Evolutionary conservation across 1,140 invertebrate species (phyloP).

Genomic region (Hylaeus volcanicus): DNA sequence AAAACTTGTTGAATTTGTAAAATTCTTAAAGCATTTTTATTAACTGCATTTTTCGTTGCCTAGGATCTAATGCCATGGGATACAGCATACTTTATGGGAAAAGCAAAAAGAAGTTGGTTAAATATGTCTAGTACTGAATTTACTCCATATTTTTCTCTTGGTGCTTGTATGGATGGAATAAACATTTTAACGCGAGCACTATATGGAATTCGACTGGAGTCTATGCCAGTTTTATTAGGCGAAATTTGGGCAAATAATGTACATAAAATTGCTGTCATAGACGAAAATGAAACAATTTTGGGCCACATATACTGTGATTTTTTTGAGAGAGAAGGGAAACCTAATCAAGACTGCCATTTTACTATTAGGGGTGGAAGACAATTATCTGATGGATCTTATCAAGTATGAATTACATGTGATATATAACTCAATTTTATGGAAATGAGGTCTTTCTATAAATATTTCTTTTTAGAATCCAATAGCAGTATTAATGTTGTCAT

Average conservation of each 20-base stretch:
- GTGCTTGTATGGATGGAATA: slow-evolving; percentile 97
- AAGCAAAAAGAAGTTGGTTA: slow-evolving; percentile 86
- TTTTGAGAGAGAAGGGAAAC: slow-evolving; percentile 93
- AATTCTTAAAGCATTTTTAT: slow-evolving; percentile 6
- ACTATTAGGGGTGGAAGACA: slow-evolving; percentile 96
- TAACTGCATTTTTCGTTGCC: not conserved
- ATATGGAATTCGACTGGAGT: slow-evolving; percentile 90
- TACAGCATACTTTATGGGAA: slow-evolving; percentile 89
- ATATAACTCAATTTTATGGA: slow-evolving; percentile 2
- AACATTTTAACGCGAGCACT: slow-evolving; percentile 91
- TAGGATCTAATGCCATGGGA: slow-evolving; percentile 89
- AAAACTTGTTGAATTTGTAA: not conserved
- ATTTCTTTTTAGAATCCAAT: slow-evolving; percentile 87
- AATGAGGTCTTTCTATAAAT: not conserved
- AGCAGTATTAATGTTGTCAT: slow-evolving; percentile 96
- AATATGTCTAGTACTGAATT: slow-evolving; percentile 86
- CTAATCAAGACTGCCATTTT: slow-evolving; percentile 99
- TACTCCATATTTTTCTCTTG: slow-evolving; percentile 95
- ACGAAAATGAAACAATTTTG: slow-evolving; percentile 88
- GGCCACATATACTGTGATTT: slow-evolving; percentile 99
- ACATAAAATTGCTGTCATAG: slow-evolving; percentile 92
- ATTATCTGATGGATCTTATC: slow-evolving; percentile 90
- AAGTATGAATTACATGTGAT: slow-evolving; percentile 79
- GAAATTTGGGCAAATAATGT: slow-evolving; percentile 94
- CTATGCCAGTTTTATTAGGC: slow-evolving; percentile 83